Evolutionary conservation across 2,888 invertebrate genomes (phyloP).

Genomic region (Epiblema foenella): DNA sequence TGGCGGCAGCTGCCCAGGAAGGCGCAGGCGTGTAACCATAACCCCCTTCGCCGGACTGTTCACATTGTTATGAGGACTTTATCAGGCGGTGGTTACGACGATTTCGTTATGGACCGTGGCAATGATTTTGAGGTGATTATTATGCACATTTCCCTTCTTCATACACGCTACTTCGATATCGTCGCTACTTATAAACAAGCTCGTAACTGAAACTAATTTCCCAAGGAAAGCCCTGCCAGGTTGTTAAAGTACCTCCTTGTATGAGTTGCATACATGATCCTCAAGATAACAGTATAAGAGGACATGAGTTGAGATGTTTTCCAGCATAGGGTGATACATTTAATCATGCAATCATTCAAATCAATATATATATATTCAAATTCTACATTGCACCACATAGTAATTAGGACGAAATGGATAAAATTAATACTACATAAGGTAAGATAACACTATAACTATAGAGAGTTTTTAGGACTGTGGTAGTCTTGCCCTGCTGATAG

Average conservation of each 20-base stretch:
- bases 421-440: too few species aligned
- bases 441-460: too few species aligned
- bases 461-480: too few species aligned
- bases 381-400: too few species aligned
- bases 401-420: too few species aligned
- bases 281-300: not conserved
- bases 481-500: too few species aligned
- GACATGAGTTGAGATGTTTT: too few species aligned
- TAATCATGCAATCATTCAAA: too few species aligned
- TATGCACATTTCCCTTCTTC: not conserved
- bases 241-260: not conserved
- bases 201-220: not conserved
- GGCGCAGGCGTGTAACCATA: slow-evolving; percentile 53
- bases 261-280: not conserved
- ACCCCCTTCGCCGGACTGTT: slow-evolving; percentile 47
- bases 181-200: not conserved
- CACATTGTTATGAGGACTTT: slow-evolving; percentile 65
- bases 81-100: slow-evolving; percentile 66
- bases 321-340: too few species aligned
- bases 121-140: slow-evolving; percentile 76
- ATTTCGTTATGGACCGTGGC: slow-evolving; percentile 77
- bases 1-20: slow-evolving; percentile 52
- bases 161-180: not conserved
- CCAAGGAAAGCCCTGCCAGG: not conserved
- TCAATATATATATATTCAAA: too few species aligned